Evolutionary conservation across 2,113 vertebrate species (phyloP), one percentile per base, ranked within the genome.

Genomic region (Pardalotus punctatus): DNA sequence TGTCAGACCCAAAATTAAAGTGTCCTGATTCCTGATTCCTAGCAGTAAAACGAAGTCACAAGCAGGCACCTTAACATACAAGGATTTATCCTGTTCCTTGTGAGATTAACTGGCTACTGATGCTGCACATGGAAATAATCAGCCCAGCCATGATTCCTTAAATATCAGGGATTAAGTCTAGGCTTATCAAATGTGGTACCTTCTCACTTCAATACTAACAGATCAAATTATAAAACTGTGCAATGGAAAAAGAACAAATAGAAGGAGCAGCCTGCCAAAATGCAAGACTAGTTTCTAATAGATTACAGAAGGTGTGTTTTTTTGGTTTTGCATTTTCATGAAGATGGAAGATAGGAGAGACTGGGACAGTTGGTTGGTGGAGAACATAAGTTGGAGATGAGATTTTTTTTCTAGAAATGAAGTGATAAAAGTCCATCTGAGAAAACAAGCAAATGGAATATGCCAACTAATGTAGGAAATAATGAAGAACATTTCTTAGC

Each of bases 271-370:
- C 14, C 36, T 81, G 58, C 10, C 35, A 81, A 83, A 86, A 54
- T 18, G 48, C 29, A 82, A 13, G 12, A 31, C 12, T 28, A 51
- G 12, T 12, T 57, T 20, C 57, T 42, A 51, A 42, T 51, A 65
- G 17, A 31, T 43, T 27, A n/a, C 11, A 51, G 35, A 48, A n/a
- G 2, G 33, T 3, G 1, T 3, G 9, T 0, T 1, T 17, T 45
- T 62, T 78, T 48, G 4, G 16, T 43, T 87, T 56, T 31, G 4
- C 2, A 58, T 66, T 86, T 54, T 50, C 28, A 31, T 21, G 33
- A 77, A 88, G 35, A 35, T 8, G 11, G 21, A 88, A 60, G 28
- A 23, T 17, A 5, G 16, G 65, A 78, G 21, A 67, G 36, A 87
- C 14, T 43, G 9, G 22, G 80, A 65, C n/a, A 58, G 24, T 5